Evolutionary conservation across 2,888 invertebrate genomes (phyloP), one percentile per base, ranked within the genome.

Genomic region (Cremastobaeus sp.): DNA sequence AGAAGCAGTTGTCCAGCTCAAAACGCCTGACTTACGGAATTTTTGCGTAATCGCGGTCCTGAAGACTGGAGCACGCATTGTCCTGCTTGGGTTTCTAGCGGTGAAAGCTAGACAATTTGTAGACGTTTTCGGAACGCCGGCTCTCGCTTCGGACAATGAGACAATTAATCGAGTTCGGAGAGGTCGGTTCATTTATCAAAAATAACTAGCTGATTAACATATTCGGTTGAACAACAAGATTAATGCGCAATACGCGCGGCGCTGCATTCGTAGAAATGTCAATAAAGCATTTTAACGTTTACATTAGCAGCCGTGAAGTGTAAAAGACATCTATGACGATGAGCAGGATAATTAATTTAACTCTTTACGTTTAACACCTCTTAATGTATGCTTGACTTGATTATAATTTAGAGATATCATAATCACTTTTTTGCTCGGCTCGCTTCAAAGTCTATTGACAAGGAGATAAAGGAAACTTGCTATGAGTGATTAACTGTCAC

Each of bases 251-350:
- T 41, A 35, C 41, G 28, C 15, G n/a, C 25, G 17, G 20, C 45
- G 45, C 14, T 41, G 17, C 64, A 54, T 45, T 64, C 64, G 35
- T 64, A 64, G 52, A 64, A 52, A 64, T 28, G 64, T 28, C 64
- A 64, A 64, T 64, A 64, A 64, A 64, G 54, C 37, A 54, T 64
- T 45, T 28, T 28, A 64, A 64, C 64, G 17, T 64, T 64, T 64
- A 64, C 54, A 64, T 64, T 64, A 64, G 54, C 18, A 20, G 62
- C 34, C 43, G 52, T 64, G 43, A 64, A 64, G 52, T 35, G 30
- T 43, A 34, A 52, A 18, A 43, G 52, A 3, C 48, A 11, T 41
- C 30, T 11, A 14, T 12, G 20, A 35, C 35, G 52, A 34, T 54
- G 54, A 47, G 47, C 54, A 65, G 35, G 32, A 54, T 25, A 54